These are phyloP conservation scores for Ovibos moschatus DNA, from an alignment of 2,113 vertebrate genomes.

Conservation along the genomic window DNA sequence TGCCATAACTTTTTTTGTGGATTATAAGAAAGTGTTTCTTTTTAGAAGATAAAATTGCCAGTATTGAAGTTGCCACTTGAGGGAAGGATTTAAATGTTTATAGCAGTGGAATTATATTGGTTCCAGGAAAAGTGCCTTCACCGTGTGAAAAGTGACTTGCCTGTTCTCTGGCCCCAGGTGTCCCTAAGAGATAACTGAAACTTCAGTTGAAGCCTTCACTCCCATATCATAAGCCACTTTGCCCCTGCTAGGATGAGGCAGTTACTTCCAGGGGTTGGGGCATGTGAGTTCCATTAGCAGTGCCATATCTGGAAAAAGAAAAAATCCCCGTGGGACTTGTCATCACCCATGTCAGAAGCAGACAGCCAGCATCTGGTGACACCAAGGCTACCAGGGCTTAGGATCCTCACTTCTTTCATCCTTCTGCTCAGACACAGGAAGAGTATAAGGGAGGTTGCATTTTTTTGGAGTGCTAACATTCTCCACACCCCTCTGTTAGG, in stretches of 20 bases:
- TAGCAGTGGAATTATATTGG: background rate
- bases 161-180: background rate
- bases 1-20: background rate
- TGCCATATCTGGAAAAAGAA: background rate
- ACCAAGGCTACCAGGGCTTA: background rate
- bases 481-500: background rate
- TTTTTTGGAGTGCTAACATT: background rate
- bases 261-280: too few relatives aligned
- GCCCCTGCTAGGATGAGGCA: background rate
- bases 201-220: background rate
- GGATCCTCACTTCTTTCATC: background rate
- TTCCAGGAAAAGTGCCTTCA: background rate
- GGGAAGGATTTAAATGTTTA: background rate
- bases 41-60: background rate
- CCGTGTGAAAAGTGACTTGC: background rate
- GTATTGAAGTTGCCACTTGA: background rate
- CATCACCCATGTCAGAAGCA: background rate
- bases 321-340: background rate
- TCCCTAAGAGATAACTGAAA: background rate
- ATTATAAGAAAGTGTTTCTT: slow-evolving; percentile 24
- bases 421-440: background rate
- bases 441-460: background rate
- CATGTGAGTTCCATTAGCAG: background rate
- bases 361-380: background rate
- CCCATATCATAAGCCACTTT: background rate